phyloP scores from a whole-genome alignment of 1,140 invertebrate genomes.

The Trissolcus basalis region DNA sequence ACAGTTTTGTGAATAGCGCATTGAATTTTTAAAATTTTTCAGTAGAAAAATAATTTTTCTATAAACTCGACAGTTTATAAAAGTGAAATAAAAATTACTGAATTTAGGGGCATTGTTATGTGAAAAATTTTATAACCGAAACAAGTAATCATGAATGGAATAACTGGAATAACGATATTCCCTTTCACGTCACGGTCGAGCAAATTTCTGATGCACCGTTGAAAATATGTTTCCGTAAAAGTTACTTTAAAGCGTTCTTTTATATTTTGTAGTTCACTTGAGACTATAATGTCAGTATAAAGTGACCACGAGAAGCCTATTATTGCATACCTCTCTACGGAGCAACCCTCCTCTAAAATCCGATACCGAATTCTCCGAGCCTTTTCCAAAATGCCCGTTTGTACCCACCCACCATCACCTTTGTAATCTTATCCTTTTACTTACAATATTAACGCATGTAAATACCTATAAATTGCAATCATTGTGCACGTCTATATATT shows the following conservation, averaged over 20 bases:
- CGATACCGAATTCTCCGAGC: constrained; percentile 37
- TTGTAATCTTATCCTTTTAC: constrained; percentile 51
- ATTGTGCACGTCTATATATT: constrained; percentile 31
- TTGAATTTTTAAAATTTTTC: too few species aligned
- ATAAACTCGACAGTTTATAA: too few species aligned
- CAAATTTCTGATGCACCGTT: constrained; percentile 12
- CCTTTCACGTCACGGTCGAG: constrained; percentile 10
- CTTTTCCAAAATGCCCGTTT: constrained; percentile 33
- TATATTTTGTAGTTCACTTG: constrained; percentile 48
- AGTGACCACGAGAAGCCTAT: constrained; percentile 55
- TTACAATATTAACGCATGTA: constrained; percentile 48
- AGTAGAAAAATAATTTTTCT: too few species aligned
- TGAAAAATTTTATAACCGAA: neutral
- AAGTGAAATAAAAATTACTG: too few species aligned
- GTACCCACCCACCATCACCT: constrained; percentile 36
- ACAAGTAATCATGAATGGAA: constrained; percentile 4
- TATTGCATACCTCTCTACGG: constrained; percentile 51
- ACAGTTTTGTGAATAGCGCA: too few species aligned
- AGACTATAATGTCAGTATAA: constrained; percentile 54
- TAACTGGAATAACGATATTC: constrained; percentile 15
- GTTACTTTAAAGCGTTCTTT: constrained; percentile 37
- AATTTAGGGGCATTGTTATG: too few species aligned
- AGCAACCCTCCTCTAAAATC: constrained; percentile 46
- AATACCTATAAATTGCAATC: constrained; percentile 55
- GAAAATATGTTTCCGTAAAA: constrained; percentile 43